These are phyloP conservation scores for Sandelia bainsii DNA, from an alignment of 2,797 vertebrate genomes.

Conservation along the genomic window DNA sequence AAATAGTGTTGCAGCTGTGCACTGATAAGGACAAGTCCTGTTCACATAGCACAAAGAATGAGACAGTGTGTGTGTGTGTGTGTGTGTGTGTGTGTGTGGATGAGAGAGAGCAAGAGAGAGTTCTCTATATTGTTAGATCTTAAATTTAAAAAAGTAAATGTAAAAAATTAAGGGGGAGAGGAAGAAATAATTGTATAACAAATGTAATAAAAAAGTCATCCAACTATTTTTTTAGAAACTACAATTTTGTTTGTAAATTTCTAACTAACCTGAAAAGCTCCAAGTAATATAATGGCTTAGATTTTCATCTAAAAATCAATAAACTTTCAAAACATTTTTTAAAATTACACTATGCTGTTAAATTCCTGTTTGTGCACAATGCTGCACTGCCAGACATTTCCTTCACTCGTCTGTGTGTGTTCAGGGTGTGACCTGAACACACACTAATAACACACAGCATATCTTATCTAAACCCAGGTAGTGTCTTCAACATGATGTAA, in stretches of 20 bases:
- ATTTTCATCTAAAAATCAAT: constrained; percentile 19
- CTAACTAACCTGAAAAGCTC: background rate
- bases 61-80: constrained; percentile 52
- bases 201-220: constrained; percentile 10
- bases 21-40: constrained; percentile 78
- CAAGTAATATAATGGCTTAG: background rate
- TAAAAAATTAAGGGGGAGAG: background rate
- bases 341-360: background rate
- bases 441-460: constrained; percentile 32
- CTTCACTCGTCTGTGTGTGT: background rate
- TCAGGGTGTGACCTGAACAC: constrained; percentile 37
- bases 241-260: background rate
- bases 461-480: constrained; percentile 15
- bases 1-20: constrained; percentile 83
- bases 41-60: constrained; percentile 69
- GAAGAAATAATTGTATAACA: constrained; percentile 7
- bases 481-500: constrained; percentile 40
- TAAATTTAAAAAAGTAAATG: constrained; percentile 31
- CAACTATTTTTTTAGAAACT: background rate
- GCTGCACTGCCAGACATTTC: background rate
- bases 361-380: background rate
- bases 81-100: constrained; percentile 30
- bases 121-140: constrained; percentile 8
- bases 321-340: background rate
- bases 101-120: background rate